Evolutionary conservation across 2,797 vertebrate species (phyloP).

Genomic region (Tangara arthus): DNA sequence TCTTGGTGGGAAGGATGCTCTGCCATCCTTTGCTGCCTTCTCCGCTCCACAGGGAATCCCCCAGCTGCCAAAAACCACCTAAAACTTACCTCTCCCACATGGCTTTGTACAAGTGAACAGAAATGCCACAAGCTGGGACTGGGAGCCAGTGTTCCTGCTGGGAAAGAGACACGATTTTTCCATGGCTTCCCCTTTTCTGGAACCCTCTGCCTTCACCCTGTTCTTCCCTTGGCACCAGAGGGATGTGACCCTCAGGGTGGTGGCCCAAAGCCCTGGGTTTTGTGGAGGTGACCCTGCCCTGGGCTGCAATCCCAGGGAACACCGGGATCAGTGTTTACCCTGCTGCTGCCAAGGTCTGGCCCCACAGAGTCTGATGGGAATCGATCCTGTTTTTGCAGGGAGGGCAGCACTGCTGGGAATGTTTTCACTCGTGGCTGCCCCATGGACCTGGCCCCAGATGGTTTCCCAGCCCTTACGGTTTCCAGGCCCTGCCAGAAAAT

Average conservation of each 20-base stretch:
- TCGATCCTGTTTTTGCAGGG: neutral
- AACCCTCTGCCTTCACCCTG: neutral
- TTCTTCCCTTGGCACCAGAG: neutral
- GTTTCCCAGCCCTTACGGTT: neutral
- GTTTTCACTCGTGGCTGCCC: neutral
- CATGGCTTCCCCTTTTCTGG: neutral
- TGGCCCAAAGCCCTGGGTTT: rapidly evolving
- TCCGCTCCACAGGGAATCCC: neutral
- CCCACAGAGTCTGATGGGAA: neutral
- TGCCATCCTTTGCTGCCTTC: rapidly evolving
- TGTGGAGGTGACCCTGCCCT: neutral
- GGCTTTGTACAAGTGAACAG: rapidly evolving
- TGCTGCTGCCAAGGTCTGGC: slow-evolving; percentile 12
- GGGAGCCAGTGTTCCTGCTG: rapidly evolving
- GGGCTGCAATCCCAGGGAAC: neutral
- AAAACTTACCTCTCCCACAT: rapidly evolving
- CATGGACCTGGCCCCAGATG: rapidly evolving
- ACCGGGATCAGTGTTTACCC: neutral
- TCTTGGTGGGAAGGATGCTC: rapidly evolving
- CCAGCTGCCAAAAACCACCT: neutral
- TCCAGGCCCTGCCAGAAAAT: neutral
- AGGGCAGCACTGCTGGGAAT: neutral
- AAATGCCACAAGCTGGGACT: rapidly evolving
- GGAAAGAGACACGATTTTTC: neutral
- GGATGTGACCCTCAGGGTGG: rapidly evolving